Conservation (phyloP, 2,797 vertebrate species). For the Enteromius treurensis region DNA sequence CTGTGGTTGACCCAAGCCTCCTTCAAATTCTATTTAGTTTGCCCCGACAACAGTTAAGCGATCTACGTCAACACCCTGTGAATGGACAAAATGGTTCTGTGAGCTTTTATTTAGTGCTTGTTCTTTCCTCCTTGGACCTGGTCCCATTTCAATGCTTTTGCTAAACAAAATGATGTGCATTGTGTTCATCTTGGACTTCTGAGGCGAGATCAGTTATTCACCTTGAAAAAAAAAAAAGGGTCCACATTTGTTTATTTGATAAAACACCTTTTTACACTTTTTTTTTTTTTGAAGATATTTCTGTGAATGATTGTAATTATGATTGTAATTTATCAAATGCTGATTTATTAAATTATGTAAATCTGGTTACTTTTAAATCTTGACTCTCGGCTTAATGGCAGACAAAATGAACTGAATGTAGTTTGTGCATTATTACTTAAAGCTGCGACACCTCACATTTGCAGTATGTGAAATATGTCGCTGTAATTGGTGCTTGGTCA, state of each 20-base stretch:
- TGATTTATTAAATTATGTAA: constrained; percentile 77
- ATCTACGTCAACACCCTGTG: neutral
- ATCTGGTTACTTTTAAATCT: constrained; percentile 49
- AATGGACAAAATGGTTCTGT: constrained; percentile 14
- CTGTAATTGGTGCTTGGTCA: neutral
- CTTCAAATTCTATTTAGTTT: constrained; percentile 7
- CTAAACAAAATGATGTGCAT: constrained; percentile 19
- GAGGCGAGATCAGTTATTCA: neutral
- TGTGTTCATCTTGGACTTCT: constrained; percentile 36
- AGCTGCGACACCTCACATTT: neutral
- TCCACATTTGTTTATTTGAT: constrained; percentile 61
- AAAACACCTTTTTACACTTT: constrained; percentile 75
- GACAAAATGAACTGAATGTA: neutral
- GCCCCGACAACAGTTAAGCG: constrained; percentile 3
- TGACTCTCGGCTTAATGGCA: neutral
- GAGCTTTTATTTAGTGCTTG: constrained; percentile 34
- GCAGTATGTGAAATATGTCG: constrained; percentile 24
- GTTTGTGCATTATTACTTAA: neutral
- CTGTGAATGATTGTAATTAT: constrained; percentile 73
- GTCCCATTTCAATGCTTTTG: constrained; percentile 32
- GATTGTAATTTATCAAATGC: constrained; percentile 78
- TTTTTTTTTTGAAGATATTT: constrained; percentile 76
- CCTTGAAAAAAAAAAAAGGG: constrained; percentile 7
- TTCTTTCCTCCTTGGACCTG: constrained; percentile 21
- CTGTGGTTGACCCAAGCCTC: constrained; percentile 53